Evolutionary conservation across 2,113 vertebrate species (phyloP), one percentile per base, ranked within the genome.

Genomic region (Myodes glareolus): DNA sequence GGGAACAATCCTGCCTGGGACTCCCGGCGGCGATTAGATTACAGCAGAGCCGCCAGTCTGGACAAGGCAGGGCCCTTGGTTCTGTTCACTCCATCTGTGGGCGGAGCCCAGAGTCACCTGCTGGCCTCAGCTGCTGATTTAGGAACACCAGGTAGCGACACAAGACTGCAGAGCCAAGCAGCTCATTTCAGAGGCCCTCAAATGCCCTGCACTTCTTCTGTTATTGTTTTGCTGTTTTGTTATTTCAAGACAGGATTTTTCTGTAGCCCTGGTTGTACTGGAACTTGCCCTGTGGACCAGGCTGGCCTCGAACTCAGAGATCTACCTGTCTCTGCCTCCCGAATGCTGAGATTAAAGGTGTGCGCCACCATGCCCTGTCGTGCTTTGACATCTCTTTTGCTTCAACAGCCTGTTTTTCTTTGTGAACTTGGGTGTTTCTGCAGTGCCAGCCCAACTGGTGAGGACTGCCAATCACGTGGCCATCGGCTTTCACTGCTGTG

Each of bases 21-120:
- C 95, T 95, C 91, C 76, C 55, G 95, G 95, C 81, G 3, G 6
- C 0, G 73, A 98, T 98, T 98, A 96, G 97, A 98, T 98, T 97
- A 97, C 85, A 77, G 95, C 45, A 0, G 80, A 68, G 94, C 47
- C 77, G 96, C 85, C 86, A 70, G 86, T 93, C 97, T 97, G 97
- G 85, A 82, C 77, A 95, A 72, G 92, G 67, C 4, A 93, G 90
- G 95, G 97, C 12, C 13, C 85, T 92, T 58, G 65, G 92, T 88
- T 86, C 86, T 94, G 89, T 86, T 92, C 61, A 25, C 91, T 92
- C 84, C 81, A 14, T 92, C 50, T 21, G 4, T 13, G 1, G 2
- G 70, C 25, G 97, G n/a, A 90, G 27, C 63, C 77, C 92, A 55
- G 52, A 29, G 42, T 47, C 16, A 13, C 63, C 42, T 45, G 14